Evolutionary conservation across 2,888 invertebrate species (phyloP), one percentile per base, ranked within the genome.

Genomic region (Dicyrtoma fusca): DNA sequence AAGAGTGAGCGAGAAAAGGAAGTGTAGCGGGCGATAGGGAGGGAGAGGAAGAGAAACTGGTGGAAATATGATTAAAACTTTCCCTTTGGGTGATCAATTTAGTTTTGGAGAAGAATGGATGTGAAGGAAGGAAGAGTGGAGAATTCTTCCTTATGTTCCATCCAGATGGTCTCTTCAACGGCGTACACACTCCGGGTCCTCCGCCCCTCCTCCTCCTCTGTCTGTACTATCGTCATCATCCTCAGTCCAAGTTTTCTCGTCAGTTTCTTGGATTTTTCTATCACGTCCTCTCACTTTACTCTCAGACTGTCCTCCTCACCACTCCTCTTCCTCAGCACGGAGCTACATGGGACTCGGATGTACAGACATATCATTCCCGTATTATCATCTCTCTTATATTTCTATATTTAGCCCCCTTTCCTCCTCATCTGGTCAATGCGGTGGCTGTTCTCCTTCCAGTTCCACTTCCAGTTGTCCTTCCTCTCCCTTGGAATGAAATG

Each of bases 11-110:
- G 17, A 26, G 57, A 44, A 44, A 44, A 51, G 2, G 1, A 51
- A 23, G 61, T 26, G 4, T 19, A n/a, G 19, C 6, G 61, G 8
- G 14, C 0, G 19, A n/a, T 5, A 17, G 34, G 53, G 47, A 21
- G 25, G 17, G 51, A 59, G 51, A 51, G 51, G 49, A 51, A 21
- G 55, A 26, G 68, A 69, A 70, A 62, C 61, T 55, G 69, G 61
- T 65, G 64, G 62, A 74, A 74, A 76, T 68, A 74, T 73, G 76
- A 74, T 74, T 76, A 74, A 73, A 73, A 74, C 69, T 66, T 74
- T 62, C 74, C 76, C 73, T 74, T 71, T 62, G 71, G 74, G 74
- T 69, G 62, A 71, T 74, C 53, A 55, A 64, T 61, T 75, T 68
- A 65, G 64, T 69, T 64, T 25, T 42, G 13, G 25, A 55, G 71